Evolutionary conservation across 2,797 vertebrate genomes (phyloP).

Genomic region (Protosalanx chinensis): DNA sequence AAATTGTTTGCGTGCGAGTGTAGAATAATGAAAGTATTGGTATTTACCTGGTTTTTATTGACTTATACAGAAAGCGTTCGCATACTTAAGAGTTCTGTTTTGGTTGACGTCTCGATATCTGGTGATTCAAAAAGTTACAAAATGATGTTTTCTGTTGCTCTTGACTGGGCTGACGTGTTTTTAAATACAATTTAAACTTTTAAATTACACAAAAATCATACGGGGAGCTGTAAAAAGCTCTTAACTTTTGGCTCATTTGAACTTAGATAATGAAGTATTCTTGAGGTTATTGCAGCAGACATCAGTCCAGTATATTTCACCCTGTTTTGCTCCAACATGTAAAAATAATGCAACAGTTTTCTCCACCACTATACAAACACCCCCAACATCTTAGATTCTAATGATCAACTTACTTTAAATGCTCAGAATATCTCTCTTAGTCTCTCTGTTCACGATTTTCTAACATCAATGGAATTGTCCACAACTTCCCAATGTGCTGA

Average conservation of each 20-base stretch:
- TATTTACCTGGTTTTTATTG: background rate
- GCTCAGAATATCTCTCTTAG: constrained; percentile 26
- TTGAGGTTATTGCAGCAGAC: background rate
- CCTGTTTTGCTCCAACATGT: background rate
- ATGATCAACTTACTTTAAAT: constrained; percentile 17
- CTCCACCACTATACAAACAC: background rate
- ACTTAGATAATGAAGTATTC: constrained; percentile 19
- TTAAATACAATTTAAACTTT: background rate
- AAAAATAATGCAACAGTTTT: background rate
- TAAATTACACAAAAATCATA: background rate
- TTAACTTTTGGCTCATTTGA: constrained; percentile 27
- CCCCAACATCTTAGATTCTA: background rate
- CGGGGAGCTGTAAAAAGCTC: constrained; percentile 48
- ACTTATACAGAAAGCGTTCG: background rate
- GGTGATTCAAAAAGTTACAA: too few species aligned
- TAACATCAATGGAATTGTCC: constrained; percentile 34
- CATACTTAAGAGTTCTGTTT: background rate
- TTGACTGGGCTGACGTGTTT: background rate
- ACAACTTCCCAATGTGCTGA: constrained; percentile 43
- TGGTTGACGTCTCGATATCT: background rate
- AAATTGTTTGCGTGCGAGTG: background rate
- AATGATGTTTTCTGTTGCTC: too few species aligned
- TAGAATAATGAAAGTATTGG: background rate
- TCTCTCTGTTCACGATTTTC: constrained; percentile 6
- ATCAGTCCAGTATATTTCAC: constrained; percentile 27